These are phyloP conservation scores for Bombyx huttoni DNA, from an alignment of 2,888 invertebrate species.

Conservation along the genomic window DNA sequence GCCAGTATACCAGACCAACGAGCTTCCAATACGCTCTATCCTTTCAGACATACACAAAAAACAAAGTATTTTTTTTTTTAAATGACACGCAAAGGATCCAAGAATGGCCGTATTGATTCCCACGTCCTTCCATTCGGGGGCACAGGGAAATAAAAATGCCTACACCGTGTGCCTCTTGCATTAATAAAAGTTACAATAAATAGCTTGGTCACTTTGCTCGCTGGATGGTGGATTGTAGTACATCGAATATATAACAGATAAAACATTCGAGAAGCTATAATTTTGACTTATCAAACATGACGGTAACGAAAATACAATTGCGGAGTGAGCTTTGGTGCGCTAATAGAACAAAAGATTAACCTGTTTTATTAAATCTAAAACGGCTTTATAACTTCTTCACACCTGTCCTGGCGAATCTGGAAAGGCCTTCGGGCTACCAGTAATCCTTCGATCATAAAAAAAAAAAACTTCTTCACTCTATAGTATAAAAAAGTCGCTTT, in stretches of 20 bases:
- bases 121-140: conserved; percentile 47
- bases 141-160: conserved; percentile 54
- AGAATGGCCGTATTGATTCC: conserved; percentile 44
- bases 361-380: no score
- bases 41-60: background rate
- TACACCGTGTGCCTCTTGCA: conserved; percentile 35
- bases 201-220: conserved; percentile 44
- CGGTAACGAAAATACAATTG: no score
- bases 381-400: no score
- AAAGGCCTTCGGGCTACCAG: no score
- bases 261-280: background rate
- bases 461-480: no score
- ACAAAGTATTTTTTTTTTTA: conserved; percentile 3
- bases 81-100: conserved; percentile 25
- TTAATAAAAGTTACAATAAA: conserved; percentile 63
- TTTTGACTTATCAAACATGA: background rate
- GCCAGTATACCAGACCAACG: no score
- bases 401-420: no score
- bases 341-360: no score
- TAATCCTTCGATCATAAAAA: no score
- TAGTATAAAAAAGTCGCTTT: no score
- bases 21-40: no score
- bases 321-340: no score
- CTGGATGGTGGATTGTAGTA: conserved; percentile 41
- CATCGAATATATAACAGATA: background rate